These are phyloP conservation scores for Rhorus exstirpatorius DNA, from an alignment of 2,888 invertebrate genomes.

Conservation along the genomic window DNA sequence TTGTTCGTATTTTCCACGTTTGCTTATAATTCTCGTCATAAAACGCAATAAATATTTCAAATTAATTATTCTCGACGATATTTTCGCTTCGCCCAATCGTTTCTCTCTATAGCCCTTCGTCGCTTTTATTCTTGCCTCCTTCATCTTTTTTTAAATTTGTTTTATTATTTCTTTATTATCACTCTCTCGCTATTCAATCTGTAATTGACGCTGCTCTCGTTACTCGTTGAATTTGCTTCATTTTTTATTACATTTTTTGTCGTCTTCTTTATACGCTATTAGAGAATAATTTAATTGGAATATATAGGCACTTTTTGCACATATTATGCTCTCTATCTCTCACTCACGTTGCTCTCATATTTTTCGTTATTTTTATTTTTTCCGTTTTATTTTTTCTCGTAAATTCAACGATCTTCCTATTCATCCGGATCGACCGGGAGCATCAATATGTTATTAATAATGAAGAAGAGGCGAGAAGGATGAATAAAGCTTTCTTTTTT, in stretches of 20 bases:
- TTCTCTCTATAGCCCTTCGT: slow-evolving; percentile 58
- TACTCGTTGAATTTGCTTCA: slow-evolving; percentile 57
- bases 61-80: slow-evolving; percentile 66
- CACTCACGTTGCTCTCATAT: slow-evolving; percentile 43
- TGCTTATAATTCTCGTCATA: slow-evolving; percentile 37
- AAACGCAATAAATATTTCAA: slow-evolving; percentile 64
- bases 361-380: slow-evolving; percentile 26
- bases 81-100: slow-evolving; percentile 65
- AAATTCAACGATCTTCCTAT: slow-evolving; percentile 49
- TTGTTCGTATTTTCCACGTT: slow-evolving; percentile 26
- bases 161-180: slow-evolving; percentile 45
- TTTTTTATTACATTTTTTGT: slow-evolving; percentile 49
- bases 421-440: slow-evolving; percentile 51
- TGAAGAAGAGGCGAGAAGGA: slow-evolving; percentile 38
- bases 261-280: slow-evolving; percentile 59
- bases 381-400: slow-evolving; percentile 41
- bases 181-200: slow-evolving; percentile 60
- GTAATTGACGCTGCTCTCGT: slow-evolving; percentile 70
- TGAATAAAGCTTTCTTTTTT: slow-evolving; percentile 4
- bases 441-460: slow-evolving; percentile 50
- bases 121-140: slow-evolving; percentile 26
- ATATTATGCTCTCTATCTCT: slow-evolving; percentile 66
- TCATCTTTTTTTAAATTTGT: slow-evolving; percentile 41
- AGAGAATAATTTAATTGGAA: slow-evolving; percentile 74
- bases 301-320: slow-evolving; percentile 80